phyloP scores from a whole-genome alignment of 1,140 invertebrate species.

The Polypedilum vanderplanki region DNA sequence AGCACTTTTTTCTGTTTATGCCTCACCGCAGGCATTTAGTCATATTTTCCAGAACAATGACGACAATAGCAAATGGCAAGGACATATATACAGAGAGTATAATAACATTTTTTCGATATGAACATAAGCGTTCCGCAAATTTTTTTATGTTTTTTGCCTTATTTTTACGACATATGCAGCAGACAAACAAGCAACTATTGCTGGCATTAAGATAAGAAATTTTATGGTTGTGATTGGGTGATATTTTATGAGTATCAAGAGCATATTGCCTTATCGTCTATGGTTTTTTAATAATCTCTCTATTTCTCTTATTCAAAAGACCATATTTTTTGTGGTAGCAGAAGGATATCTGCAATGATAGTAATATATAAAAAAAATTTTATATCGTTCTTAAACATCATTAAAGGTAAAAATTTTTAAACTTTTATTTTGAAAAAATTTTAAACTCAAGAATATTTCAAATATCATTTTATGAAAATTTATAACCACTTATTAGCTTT shows the following conservation, averaged over 20 bases:
- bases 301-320: neutral
- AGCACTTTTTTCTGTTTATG: neutral
- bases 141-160: neutral
- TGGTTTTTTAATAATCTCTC: constrained; percentile 13
- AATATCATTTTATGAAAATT: no score
- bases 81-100: no score
- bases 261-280: neutral
- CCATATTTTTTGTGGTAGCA: no score
- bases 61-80: no score
- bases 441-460: no score
- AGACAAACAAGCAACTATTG: neutral
- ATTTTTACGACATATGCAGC: neutral
- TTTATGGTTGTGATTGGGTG: neutral
- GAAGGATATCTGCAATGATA: no score
- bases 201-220: neutral
- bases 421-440: no score
- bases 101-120: neutral
- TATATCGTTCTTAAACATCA: no score
- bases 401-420: no score
- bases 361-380: no score
- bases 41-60: no score
- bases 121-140: neutral
- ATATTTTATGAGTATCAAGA: neutral
- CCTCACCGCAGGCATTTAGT: neutral
- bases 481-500: no score